A percentile compares a stretch with the other conserved stretches of the same genome.
Conservation (phyloP, 2,797 vertebrate species). For the Gadopsis bispinosus region DNA sequence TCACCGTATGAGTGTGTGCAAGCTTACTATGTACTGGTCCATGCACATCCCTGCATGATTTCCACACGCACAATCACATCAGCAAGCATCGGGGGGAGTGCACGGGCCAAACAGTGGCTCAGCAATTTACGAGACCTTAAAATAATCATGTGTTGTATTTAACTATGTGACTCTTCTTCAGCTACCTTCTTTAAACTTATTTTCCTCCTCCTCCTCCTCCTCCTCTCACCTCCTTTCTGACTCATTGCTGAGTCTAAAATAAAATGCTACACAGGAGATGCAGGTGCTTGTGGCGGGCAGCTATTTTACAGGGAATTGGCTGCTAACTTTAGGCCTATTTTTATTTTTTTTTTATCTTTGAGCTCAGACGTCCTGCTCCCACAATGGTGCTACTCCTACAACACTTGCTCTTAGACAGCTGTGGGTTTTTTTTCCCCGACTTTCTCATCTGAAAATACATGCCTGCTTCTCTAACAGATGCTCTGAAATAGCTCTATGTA, state of each 20-base stretch:
- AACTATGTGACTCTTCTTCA: constrained; percentile 6
- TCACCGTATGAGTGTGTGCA: constrained; percentile 16
- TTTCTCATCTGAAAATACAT: constrained; percentile 52
- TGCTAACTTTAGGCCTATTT: constrained; percentile 44
- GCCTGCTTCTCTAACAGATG: constrained; percentile 31
- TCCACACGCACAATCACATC: constrained; percentile 2
- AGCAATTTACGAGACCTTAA: background rate
- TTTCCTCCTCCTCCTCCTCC: constrained; percentile 48
- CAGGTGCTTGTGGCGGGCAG: constrained; percentile 64
- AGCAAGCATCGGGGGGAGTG: background rate
- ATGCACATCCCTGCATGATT: background rate
- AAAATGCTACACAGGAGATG: constrained; percentile 62
- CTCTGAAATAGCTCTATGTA: constrained; percentile 52
- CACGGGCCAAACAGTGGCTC: background rate
- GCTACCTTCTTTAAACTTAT: constrained; percentile 29
- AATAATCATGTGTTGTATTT: constrained; percentile 12
- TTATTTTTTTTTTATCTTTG: constrained; percentile 43
- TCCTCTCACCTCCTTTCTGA: constrained; percentile 68
- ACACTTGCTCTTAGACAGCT: constrained; percentile 57
- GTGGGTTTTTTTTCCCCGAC: constrained; percentile 50
- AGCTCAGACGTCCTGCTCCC: constrained; percentile 64
- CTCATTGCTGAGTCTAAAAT: constrained; percentile 74
- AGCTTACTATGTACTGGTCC: constrained; percentile 3
- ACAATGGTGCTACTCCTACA: constrained; percentile 61
- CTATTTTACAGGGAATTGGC: constrained; percentile 53